Evolutionary conservation across 1,140 invertebrate genomes (phyloP), one percentile per base, ranked within the genome.

Genomic region (Ceratina calcarata): DNA sequence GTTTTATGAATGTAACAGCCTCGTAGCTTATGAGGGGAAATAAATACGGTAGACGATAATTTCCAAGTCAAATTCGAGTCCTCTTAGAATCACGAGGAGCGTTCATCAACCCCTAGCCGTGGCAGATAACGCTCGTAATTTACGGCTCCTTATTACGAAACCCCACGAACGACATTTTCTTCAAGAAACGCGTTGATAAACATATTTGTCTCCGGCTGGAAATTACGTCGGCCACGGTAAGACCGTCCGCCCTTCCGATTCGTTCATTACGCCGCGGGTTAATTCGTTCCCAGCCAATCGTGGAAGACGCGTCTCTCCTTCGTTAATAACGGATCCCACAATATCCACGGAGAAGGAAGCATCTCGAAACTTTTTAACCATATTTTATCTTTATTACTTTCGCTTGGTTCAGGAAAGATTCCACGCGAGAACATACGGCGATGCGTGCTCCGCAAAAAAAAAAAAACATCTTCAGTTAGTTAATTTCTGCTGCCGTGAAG

Each of bases 41-140:
- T 53, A 70, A 70, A 70, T 58, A 58, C 8, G 27, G 51, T 8
- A 22, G 6, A 32, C 24, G 15, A 37, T 32, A 22, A 70, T 70
- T 70, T 58, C 68, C 68, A 70, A 70, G 68, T 70, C 68, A 70
- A 58, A 70, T 70, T 58, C n/a, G 13, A 22, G 45, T 13, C 53
- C 27, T 27, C 32, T 70, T 20, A 70, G 37, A 70, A 58, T 58
- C 27, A 58, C 27, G 20, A 32, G 27, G 27, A 16, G 15, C 68
- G 68, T 70, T 70, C 68, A 57, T 70, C 55, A 70, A 20, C 53
- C 68, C n/a, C 68, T 70, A 53, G 32, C 68, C 16, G 68, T 27
- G 51, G 20, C 68, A 58, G 53, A 70, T 58, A 70, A 70, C 68
- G n/a, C 51, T 2, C 13, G n/a, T 58, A 58, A 70, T 70, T 70